These are phyloP conservation scores for Acanthurus tractus DNA, from an alignment of 2,797 vertebrate genomes.

Conservation along the genomic window DNA sequence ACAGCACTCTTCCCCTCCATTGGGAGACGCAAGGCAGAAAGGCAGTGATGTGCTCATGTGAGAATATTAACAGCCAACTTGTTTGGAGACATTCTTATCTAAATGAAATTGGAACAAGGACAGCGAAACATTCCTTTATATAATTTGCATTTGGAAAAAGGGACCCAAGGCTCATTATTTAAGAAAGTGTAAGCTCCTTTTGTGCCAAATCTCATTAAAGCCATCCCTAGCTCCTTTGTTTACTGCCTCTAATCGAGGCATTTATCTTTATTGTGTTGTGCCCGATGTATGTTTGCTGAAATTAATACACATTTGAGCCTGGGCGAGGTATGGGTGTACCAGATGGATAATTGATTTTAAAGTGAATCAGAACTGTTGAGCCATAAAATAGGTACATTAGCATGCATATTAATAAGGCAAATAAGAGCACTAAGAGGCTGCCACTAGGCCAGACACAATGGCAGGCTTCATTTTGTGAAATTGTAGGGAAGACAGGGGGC, in stretches of 20 bases:
- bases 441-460: conserved; percentile 74
- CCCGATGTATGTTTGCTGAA: conserved; percentile 87
- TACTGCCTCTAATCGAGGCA: conserved; percentile 87
- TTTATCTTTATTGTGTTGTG: conserved; percentile 88
- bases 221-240: conserved; percentile 85
- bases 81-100: conserved; percentile 86
- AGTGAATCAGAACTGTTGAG: conserved; percentile 87
- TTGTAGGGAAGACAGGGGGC: conserved; percentile 32
- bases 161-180: conserved; percentile 86
- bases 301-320: conserved; percentile 87
- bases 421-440: conserved; percentile 77
- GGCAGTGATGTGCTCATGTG: conserved; percentile 85
- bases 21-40: conserved; percentile 76
- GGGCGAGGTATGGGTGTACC: conserved; percentile 87
- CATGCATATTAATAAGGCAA: conserved; percentile 87
- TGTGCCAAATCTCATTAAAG: conserved; percentile 88
- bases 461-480: conserved; percentile 77
- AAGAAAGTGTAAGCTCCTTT: conserved; percentile 88
- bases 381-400: conserved; percentile 89
- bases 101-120: conserved; percentile 87
- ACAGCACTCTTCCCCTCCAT: conserved; percentile 73
- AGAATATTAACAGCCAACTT: conserved; percentile 86
- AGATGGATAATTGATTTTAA: conserved; percentile 89
- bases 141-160: conserved; percentile 85
- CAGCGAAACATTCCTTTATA: conserved; percentile 85